Base-by-base conservation (phyloP, 53 echinoderm and acorn worm genomes). In the Patiria pectinifera region DNA sequence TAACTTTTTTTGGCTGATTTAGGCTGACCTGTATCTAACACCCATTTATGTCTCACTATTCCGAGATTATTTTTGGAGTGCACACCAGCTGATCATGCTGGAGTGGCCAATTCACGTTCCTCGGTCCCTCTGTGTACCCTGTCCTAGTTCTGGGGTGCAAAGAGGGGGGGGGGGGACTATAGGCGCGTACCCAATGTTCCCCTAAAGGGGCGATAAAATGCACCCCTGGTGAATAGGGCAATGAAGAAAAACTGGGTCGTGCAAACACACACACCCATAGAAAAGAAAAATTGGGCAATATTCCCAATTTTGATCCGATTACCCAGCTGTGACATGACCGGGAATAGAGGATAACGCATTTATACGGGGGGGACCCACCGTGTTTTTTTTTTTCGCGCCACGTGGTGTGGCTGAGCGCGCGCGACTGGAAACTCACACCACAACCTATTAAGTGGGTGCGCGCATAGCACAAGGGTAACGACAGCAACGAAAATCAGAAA, bases 261-360 rank as follows among this genome's bases (percentile, higher is more conserved):
- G 81, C 90, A 90, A 79, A 90, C 80, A 80, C 90, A 44, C 63
- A 80, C 86, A 86, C 74, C 72, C 74, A 59, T 35, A 59, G 78
- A 87, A 60, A 78, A 59, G n/a, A 59, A 89, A 87, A 35, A 78
- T 59, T 90, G 66, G 70, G 80, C 80, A 81, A 81, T 90, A 90
- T 80, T 63, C 13, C 53, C 90, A 69, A 45, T 19, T 47, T 90
- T 90, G 80, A n/a, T 58, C 69, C 80, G 90, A 81, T 90, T 90
- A 90, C 71, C 80, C 80, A 69, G 90, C 81, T 90, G 90, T 90
- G 90, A 90, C 81, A 43, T 45, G 66, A 66, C 15, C 18, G 59
- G 89, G 62, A 18, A 24, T 0, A 59, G 83, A 60, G 9, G 58
- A 83, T 59, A 22, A 60, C 83, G 63, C 45, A 25, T 18, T 62